Base-by-base conservation (phyloP, 2,888 invertebrate species). In the Acanthopleura granulata region DNA sequence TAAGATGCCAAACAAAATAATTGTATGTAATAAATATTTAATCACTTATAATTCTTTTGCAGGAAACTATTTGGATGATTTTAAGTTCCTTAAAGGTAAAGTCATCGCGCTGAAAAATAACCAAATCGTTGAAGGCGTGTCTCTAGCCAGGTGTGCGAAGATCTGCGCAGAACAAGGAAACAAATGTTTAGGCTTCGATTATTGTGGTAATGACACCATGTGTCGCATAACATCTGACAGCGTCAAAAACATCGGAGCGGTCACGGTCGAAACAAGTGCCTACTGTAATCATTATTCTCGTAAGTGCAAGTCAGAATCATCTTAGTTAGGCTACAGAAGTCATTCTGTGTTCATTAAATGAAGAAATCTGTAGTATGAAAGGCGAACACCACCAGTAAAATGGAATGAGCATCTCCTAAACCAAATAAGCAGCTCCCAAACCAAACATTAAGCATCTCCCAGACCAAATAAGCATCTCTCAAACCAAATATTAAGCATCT, bases 41-140 rank as follows among this genome's bases (percentile, higher is more conserved):
- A 6, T 40, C 40, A 40, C 40, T 9, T 40, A 6, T 9, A 3
- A 40, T 6, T 40, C 40, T 40, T 12, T 51, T 51, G 15, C 76
- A 86, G 86, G 83, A 72, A 83, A 84, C 62, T 85, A 85, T 74
- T 49, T 83, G 14, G 77, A 80, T n/a, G 86, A 86, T 76, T 86
- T 85, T 78, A 75, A 80, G 72, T 49, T 77, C 30, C 78, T 77
- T 6, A 40, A 74, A 0, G 66, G 80, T 49, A 78, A 76, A 69
- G 71, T 73, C n/a, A 80, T 84, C 9, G 72, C 76, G 9, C 78
- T 85, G 49, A 50, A 51, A 0, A 81, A 81, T 30, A 82, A 85
- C 62, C 78, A 83, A 16, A 78, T 86, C 30, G 76, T 85, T 0
- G 72, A 72, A 50, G 78, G 79, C 4, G 75, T 86, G 12, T 78